These are phyloP conservation scores for Drosophila varians DNA, from an alignment of 1,140 invertebrate species.

Conservation along the genomic window DNA sequence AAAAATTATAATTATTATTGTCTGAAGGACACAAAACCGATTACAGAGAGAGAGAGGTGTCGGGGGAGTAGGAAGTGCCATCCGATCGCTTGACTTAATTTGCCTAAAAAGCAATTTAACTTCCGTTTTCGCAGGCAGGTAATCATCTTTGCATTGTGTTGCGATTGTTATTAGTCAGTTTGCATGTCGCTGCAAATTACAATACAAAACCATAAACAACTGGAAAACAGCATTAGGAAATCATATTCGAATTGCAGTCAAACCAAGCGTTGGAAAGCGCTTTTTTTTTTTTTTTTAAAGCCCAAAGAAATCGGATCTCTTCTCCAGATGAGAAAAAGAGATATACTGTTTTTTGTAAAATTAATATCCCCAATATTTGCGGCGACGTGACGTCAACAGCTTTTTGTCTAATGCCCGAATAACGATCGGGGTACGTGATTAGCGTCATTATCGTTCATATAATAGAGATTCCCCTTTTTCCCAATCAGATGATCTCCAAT, in stretches of 20 bases:
- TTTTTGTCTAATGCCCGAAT: conserved; percentile 17
- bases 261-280: conserved; percentile 11
- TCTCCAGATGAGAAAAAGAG: too few species aligned
- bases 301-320: conserved; percentile 21
- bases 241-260: conserved; percentile 45
- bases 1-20: neutral
- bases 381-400: conserved; percentile 28
- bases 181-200: conserved; percentile 39
- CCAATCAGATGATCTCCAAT: conserved; percentile 5
- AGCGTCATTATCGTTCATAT: conserved; percentile 30
- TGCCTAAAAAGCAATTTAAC: conserved; percentile 39
- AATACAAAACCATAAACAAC: conserved; percentile 8
- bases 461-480: neutral
- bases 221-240: conserved; percentile 29
- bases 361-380: neutral
- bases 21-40: conserved; percentile 19
- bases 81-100: conserved; percentile 20
- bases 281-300: too few species aligned
- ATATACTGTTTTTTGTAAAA: too few species aligned
- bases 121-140: conserved; percentile 44
- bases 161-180: conserved; percentile 20
- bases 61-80: neutral
- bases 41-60: conserved; percentile 26
- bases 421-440: conserved; percentile 37
- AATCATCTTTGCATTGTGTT: neutral